Evolutionary conservation across 2,113 vertebrate species (phyloP).

Genomic region (Boleophthalmus pectinirostris): DNA sequence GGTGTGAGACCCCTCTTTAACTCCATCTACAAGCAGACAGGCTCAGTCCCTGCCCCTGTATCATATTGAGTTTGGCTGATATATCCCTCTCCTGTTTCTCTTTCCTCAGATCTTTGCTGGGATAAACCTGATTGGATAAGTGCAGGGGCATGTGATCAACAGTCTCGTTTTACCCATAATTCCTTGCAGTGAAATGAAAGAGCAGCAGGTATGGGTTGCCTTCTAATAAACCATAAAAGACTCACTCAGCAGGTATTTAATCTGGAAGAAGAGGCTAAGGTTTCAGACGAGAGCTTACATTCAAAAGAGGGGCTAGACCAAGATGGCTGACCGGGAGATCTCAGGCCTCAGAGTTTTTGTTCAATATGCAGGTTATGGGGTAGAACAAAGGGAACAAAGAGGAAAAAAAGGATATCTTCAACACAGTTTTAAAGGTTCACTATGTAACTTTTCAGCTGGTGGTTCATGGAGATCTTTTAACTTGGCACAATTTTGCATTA

Average conservation of each 20-base stretch:
- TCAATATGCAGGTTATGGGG: conserved; percentile 19
- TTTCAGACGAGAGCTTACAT: conserved; percentile 57
- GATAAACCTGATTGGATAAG: conserved; percentile 64
- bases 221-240: conserved; percentile 62
- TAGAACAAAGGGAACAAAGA: neutral
- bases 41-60: conserved; percentile 20
- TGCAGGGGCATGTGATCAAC: conserved; percentile 63
- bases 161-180: conserved; percentile 64
- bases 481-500: no score
- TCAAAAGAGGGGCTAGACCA: conserved; percentile 47
- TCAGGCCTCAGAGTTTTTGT: conserved; percentile 51
- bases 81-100: conserved; percentile 60
- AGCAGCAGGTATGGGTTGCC: conserved; percentile 38
- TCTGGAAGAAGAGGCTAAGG: conserved; percentile 58
- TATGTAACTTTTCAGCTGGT: no score
- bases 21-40: conserved; percentile 30
- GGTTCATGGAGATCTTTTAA: no score
- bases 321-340: conserved; percentile 30
- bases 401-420: neutral
- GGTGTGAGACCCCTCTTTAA: neutral
- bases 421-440: no score
- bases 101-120: conserved; percentile 54
- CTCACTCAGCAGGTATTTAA: conserved; percentile 64
- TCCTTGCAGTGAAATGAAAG: conserved; percentile 55
- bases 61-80: conserved; percentile 48